These are phyloP conservation scores for Formica aserva DNA, from an alignment of 2,888 invertebrate species.

Conservation along the genomic window DNA sequence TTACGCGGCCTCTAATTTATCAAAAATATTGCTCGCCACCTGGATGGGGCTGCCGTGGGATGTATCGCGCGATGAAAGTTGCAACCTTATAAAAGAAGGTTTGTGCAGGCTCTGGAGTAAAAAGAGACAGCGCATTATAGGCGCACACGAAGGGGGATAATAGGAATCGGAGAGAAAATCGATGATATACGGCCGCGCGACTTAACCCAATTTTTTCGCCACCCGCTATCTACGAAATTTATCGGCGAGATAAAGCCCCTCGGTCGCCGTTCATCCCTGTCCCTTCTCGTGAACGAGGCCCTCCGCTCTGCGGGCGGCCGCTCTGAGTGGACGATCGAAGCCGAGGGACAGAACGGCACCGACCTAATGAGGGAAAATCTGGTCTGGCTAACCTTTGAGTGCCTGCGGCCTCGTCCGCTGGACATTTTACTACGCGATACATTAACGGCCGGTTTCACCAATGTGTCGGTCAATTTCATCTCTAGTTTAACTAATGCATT, in stretches of 20 bases:
- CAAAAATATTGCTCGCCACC: conserved; percentile 72
- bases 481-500: conserved; percentile 38
- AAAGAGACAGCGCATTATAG: neutral
- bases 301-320: conserved; percentile 30
- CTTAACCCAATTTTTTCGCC: conserved; percentile 79
- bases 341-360: conserved; percentile 37
- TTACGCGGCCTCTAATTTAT: conserved; percentile 77
- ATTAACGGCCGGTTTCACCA: conserved; percentile 35
- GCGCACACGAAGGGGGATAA: neutral
- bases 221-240: conserved; percentile 74
- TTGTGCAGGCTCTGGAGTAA: neutral
- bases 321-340: conserved; percentile 48
- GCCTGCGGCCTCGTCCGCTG: conserved; percentile 35
- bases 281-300: conserved; percentile 17
- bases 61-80: conserved; percentile 49
- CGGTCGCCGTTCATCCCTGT: neutral
- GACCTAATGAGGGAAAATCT: conserved; percentile 54
- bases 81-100: conserved; percentile 50
- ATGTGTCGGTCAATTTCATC: conserved; percentile 37
- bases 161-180: conserved; percentile 62
- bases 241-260: conserved; percentile 72
- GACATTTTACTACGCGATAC: conserved; percentile 44
- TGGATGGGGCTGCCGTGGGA: conserved; percentile 19
- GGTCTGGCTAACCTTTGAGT: conserved; percentile 55
- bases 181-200: conserved; percentile 75